Conservation (phyloP, 1,140 invertebrate genomes). For the Acromyrmex echinatior region DNA sequence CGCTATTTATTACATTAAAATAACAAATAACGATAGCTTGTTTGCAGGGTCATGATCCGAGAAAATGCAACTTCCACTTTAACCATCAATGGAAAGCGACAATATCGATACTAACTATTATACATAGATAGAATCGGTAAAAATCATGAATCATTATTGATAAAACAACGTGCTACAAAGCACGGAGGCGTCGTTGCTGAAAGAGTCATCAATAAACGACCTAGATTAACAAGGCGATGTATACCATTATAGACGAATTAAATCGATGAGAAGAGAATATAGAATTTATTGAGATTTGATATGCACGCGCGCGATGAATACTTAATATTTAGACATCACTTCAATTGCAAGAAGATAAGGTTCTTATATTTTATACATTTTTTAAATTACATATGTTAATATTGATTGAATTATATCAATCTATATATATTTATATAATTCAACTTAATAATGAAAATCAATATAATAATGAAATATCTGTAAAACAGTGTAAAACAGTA, state of each 20-base stretch:
- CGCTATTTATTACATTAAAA: too few relatives aligned
- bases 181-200: neutral
- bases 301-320: constrained; percentile 2
- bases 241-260: neutral
- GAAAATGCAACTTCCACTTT: constrained; percentile 23
- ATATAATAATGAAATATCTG: too few relatives aligned
- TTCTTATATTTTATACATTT: neutral
- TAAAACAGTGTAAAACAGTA: too few relatives aligned
- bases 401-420: too few relatives aligned
- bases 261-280: constrained; percentile 25
- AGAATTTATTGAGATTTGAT: constrained; percentile 9
- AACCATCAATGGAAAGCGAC: neutral
- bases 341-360: neutral
- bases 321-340: neutral
- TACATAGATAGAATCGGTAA: neutral
- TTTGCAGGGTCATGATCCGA: neutral
- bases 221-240: constrained; percentile 24
- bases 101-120: neutral
- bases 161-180: neutral
- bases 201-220: constrained; percentile 23
- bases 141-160: constrained; percentile 45
- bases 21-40: too few relatives aligned
- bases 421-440: too few relatives aligned
- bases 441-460: too few relatives aligned
- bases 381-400: neutral